A percentile compares a stretch with the other conserved stretches of the same genome.
These are phyloP conservation scores for Sinotaia quadrata DNA, from an alignment of 2,888 invertebrate species.

Conservation along the genomic window DNA sequence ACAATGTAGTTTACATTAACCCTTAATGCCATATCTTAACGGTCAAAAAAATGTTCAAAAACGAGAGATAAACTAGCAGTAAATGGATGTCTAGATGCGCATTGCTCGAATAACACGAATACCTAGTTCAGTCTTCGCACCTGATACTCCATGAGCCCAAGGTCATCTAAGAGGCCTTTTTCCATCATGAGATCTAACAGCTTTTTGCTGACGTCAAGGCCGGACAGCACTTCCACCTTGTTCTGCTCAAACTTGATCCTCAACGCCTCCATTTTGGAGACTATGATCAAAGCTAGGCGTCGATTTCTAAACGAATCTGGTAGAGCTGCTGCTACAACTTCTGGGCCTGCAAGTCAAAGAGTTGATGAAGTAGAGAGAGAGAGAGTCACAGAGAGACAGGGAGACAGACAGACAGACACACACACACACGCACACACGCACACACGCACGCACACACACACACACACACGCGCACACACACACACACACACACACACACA, in stretches of 20 bases:
- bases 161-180: slow-evolving; percentile 40
- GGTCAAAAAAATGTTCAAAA: too few species aligned
- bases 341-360: neutral
- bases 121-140: too few species aligned
- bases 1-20: too few species aligned
- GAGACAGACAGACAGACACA: slow-evolving; percentile 10
- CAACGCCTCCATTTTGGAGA: slow-evolving; percentile 39
- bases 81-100: too few species aligned
- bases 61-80: too few species aligned
- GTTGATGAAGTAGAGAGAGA: neutral
- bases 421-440: slow-evolving; percentile 1
- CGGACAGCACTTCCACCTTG: slow-evolving; percentile 37
- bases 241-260: slow-evolving; percentile 40
- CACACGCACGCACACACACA: slow-evolving; percentile 5
- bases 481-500: neutral
- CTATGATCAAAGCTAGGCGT: neutral
- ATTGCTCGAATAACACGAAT: too few species aligned
- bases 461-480: slow-evolving; percentile 4
- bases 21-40: too few species aligned
- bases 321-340: neutral
- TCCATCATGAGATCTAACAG: slow-evolving; percentile 38
- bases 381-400: neutral
- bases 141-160: slow-evolving; percentile 46
- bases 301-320: neutral
- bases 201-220: slow-evolving; percentile 45